These are phyloP conservation scores for Austrolebias charrua DNA, from an alignment of 2,797 vertebrate genomes.

Conservation along the genomic window DNA sequence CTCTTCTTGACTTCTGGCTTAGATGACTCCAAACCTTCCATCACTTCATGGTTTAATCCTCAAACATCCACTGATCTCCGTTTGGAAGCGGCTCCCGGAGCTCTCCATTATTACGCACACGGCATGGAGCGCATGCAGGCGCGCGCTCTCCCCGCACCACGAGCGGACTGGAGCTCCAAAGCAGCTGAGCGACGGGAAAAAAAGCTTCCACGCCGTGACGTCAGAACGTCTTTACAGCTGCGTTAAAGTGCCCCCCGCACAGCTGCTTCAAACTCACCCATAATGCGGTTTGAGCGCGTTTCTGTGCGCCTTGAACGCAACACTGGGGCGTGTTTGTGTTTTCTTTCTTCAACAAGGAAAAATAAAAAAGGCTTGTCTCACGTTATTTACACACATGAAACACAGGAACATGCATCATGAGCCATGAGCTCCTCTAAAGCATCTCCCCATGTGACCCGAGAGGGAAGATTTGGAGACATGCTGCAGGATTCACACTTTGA, in stretches of 20 bases:
- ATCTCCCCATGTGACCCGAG: no score
- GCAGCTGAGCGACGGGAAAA: slow-evolving; percentile 36
- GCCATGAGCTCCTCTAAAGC: not conserved
- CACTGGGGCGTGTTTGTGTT: not conserved
- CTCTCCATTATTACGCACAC: slow-evolving; percentile 36
- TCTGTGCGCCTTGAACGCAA: not conserved
- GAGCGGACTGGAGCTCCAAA: slow-evolving; percentile 48
- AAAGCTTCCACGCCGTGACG: slow-evolving; percentile 84
- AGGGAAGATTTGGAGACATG: no score
- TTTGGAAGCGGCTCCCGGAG: slow-evolving; percentile 29
- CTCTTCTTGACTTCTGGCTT: slow-evolving; percentile 18
- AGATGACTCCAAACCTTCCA: slow-evolving; percentile 32
- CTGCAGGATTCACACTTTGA: no score
- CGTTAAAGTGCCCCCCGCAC: not conserved
- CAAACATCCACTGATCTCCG: slow-evolving; percentile 1
- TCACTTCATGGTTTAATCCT: slow-evolving; percentile 16
- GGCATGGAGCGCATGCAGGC: not conserved
- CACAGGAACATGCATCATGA: slow-evolving; percentile 17
- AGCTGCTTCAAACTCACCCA: not conserved
- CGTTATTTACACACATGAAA: slow-evolving; percentile 13
- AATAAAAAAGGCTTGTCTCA: not conserved
- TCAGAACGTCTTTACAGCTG: slow-evolving; percentile 67
- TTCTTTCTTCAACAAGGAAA: not conserved
- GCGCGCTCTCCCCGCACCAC: slow-evolving; percentile 44
- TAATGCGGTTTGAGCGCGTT: not conserved